phyloP scores from a whole-genome alignment of 2,888 invertebrate species.

The Lomographa bimaculata region DNA sequence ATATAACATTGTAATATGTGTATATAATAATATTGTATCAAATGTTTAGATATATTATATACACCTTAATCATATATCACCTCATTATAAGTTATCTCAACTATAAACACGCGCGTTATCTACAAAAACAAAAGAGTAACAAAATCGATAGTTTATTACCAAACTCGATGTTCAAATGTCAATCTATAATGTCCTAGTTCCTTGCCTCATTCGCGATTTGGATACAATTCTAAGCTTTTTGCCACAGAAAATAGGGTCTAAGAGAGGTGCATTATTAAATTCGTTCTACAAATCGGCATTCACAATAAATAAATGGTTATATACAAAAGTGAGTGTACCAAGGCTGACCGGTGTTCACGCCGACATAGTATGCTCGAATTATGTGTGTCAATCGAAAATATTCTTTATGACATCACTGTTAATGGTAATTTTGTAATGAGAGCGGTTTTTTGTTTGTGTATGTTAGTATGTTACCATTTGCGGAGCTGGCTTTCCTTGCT shows the following conservation, averaged over 20 bases:
- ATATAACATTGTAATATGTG: no score
- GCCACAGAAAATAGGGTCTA: constrained; percentile 36
- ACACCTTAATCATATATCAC: no score
- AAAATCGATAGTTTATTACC: constrained; percentile 34
- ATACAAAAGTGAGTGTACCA: constrained; percentile 69
- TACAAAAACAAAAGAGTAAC: constrained; percentile 47
- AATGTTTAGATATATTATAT: no score
- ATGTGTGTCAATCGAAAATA: constrained; percentile 44
- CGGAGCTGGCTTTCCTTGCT: constrained; percentile 58
- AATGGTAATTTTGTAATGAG: constrained; percentile 15
- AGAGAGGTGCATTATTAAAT: constrained; percentile 33
- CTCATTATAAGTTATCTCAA: no score
- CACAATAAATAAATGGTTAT: constrained; percentile 52
- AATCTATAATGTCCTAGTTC: constrained; percentile 44
- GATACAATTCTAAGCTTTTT: constrained; percentile 40
- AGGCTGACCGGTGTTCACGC: constrained; percentile 59
- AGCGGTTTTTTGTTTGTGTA: constrained; percentile 26
- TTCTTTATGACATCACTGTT: constrained; percentile 43
- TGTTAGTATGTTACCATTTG: constrained; percentile 46
- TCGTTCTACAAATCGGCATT: constrained; percentile 54
- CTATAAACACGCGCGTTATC: no score
- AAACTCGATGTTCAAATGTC: constrained; percentile 49
- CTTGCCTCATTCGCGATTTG: constrained; percentile 13
- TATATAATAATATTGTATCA: no score
- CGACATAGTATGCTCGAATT: constrained; percentile 51